Base-by-base conservation (phyloP, 2,888 invertebrate genomes). In the Dicyrtoma fusca region DNA sequence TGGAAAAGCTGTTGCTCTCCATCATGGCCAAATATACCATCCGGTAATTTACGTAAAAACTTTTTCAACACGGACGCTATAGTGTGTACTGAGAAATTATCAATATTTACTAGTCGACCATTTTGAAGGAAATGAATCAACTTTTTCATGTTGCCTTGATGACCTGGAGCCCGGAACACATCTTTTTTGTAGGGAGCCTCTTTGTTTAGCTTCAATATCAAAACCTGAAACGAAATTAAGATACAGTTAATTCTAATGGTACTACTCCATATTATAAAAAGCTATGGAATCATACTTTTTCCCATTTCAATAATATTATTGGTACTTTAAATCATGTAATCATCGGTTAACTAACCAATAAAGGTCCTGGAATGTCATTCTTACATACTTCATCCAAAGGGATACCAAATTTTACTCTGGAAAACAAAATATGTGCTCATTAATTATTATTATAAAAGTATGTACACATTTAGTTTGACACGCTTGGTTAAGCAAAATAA, bases 1-100 rank as follows among this genome's bases (percentile, higher is more conserved):
- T 91, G 88, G 84, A 98, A 96, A 74, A 98, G 87, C 80, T 91
- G 89, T 85, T 91, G 90, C 84, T 98, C 98, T 75, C 94, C 92
- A 69, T 92, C 92, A 44, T 91, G 88, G 0, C 97, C 96, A 86
- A 98, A 97, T 75, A 98, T 92, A 45, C 98, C 98, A 72, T 94
- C 95, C 17, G 97, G 97, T 81, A 98, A 90, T 88, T 97, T 97
- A 77, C 97, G 88, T 71, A 98, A 88, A 86, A 98, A 98, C 86
- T 97, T 97, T 87, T 98, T 98, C 76, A 98, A 87, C 74, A 98
- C 97, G 85, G 97, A 97, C 73, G 98, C 97, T 82, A 98, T 95
- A 26, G 98, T 98, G 85, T 97, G 97, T 76, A 97, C 95, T 76
- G 94, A 95, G 84, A 94, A 96, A 84, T 95, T 95, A 83, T 94